phyloP scores from a whole-genome alignment of 1,140 invertebrate genomes.

The Zelostemma sp. region DNA sequence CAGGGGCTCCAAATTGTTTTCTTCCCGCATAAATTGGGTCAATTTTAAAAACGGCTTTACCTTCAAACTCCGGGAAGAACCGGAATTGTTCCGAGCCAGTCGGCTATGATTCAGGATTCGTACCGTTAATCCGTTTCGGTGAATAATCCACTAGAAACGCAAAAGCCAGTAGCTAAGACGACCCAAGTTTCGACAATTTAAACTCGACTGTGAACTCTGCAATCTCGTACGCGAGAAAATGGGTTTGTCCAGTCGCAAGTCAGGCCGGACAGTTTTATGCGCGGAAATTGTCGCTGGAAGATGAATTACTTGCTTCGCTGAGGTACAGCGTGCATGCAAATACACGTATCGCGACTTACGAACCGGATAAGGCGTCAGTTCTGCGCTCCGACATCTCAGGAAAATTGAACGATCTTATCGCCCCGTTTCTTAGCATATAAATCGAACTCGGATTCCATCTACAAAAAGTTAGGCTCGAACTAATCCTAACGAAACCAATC shows the following conservation, averaged over 20 bases:
- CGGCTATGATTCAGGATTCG: slow-evolving; percentile 20
- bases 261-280: slow-evolving; percentile 44
- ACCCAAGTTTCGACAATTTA: slow-evolving; percentile 27
- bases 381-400: slow-evolving; percentile 10
- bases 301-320: slow-evolving; percentile 26
- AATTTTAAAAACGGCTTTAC: background rate
- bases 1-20: slow-evolving; percentile 15
- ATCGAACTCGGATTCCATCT: too few species aligned
- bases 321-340: slow-evolving; percentile 30
- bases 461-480: too few species aligned
- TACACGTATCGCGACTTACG: slow-evolving; percentile 6
- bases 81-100: slow-evolving; percentile 16
- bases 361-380: background rate
- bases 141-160: background rate
- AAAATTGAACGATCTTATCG: slow-evolving; percentile 44
- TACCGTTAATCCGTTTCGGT: slow-evolving; percentile 16
- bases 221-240: slow-evolving; percentile 22
- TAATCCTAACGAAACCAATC: too few species aligned
- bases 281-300: slow-evolving; percentile 41
- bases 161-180: background rate
- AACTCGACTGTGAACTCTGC: background rate
- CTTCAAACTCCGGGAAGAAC: slow-evolving; percentile 13
- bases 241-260: slow-evolving; percentile 34
- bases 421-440: slow-evolving; percentile 37
- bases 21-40: background rate